Base-by-base conservation (phyloP, 1,140 invertebrate species). In the Philaenus spumarius region DNA sequence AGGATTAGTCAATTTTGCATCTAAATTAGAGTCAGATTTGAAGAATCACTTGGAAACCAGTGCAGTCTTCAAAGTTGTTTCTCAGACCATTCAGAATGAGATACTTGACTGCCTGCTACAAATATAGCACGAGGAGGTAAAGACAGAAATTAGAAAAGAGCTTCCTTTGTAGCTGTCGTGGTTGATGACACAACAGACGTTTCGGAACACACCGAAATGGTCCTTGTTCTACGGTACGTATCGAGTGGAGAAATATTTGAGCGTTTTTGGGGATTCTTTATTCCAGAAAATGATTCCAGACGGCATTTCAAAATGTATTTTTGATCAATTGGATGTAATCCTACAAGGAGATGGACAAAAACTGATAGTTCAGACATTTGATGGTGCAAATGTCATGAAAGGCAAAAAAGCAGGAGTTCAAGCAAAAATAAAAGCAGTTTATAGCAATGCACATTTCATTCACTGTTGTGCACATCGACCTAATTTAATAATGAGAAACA, bases 131-230 rank as follows among this genome's bases (percentile, higher is more conserved):
- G 63, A 69, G 58, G 40, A 67, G 58, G 67, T 72, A 39, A 55
- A 40, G 26, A 56, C 55, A 43, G 64, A 71, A 67, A 71, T 72
- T 57, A 51, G 58, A 43, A 52, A 69, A 45, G n/a, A n/a, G 43
- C 62, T 34, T 26, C 53, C 14, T 71, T 64, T 59, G 22, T 72
- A 23, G 63, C 66, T 23, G 48, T 71, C 30, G 67, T 69, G 20
- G 56, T 62, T 20, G 68, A 70, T 46, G 70, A 72, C 60, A 68
- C 64, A 17, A 66, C 59, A 48, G 70, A 71, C 64, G 48, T 66
- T 53, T 66, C 68, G 17, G 50, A 58, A 45, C 43, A 60, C 35
- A 47, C 51, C 35, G 63, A 71, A 64, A 62, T 63, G 59, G 68
- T 64, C 20, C 26, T 70, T 45, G 59, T 69, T 60, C 64, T 69